Conservation (phyloP, 2,888 invertebrate species). For the Lymantria monacha region DNA sequence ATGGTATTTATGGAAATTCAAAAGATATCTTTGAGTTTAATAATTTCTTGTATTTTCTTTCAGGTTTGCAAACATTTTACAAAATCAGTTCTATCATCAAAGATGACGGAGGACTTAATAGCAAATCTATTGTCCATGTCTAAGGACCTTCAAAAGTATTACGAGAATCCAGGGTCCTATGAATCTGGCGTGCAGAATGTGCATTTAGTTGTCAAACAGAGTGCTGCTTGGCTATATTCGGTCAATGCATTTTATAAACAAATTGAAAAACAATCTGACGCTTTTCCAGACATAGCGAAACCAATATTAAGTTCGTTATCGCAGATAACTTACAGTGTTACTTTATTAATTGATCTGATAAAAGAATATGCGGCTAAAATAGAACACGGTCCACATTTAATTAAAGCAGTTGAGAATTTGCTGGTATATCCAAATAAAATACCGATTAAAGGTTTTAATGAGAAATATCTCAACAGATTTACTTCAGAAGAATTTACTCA, state of each 20-base stretch:
- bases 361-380: slow-evolving; percentile 65
- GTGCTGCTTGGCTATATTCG: slow-evolving; percentile 78
- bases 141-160: slow-evolving; percentile 38
- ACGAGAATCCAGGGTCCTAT: slow-evolving; percentile 25
- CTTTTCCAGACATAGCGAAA: slow-evolving; percentile 90
- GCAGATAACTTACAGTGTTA: slow-evolving; percentile 85
- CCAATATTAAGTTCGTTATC: slow-evolving; percentile 87
- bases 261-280: slow-evolving; percentile 81
- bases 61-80: slow-evolving; percentile 77
- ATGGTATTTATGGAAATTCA: no score
- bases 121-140: slow-evolving; percentile 43
- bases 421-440: slow-evolving; percentile 75
- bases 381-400: slow-evolving; percentile 50
- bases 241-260: slow-evolving; percentile 80
- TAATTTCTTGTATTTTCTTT: no score
- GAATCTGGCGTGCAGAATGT: slow-evolving; percentile 36
- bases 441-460: slow-evolving; percentile 36
- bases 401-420: slow-evolving; percentile 63
- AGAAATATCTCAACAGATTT: slow-evolving; percentile 72
- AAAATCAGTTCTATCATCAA: slow-evolving; percentile 62
- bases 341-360: slow-evolving; percentile 78
- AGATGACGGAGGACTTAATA: slow-evolving; percentile 48
- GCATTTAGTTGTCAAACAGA: slow-evolving; percentile 61
- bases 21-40: no score
- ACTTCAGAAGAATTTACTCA: slow-evolving; percentile 57